A percentile compares a stretch with the other conserved stretches of the same genome.
These are phyloP conservation scores for Erinaceus europaeus DNA, from an alignment of 2,113 vertebrate species.

Conservation along the genomic window DNA sequence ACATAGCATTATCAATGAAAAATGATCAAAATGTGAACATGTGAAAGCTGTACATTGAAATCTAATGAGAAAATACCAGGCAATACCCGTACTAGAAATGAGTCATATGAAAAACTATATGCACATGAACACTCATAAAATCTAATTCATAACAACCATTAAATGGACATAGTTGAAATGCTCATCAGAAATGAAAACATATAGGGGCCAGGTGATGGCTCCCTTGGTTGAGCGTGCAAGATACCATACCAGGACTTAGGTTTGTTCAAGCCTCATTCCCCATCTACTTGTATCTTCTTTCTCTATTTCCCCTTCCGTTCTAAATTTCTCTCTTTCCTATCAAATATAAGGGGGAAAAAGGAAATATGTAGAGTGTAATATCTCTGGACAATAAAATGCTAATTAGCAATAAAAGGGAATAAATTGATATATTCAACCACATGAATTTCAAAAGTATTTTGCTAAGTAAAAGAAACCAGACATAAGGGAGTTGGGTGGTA, in stretches of 20 bases:
- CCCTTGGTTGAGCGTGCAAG: too few species aligned
- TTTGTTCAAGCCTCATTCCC: too few species aligned
- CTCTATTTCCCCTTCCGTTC: too few species aligned
- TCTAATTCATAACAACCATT: neutral
- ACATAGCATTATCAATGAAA: neutral
- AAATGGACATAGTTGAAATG: neutral
- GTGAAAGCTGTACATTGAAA: neutral
- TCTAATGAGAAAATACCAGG: neutral
- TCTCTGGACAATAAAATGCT: neutral
- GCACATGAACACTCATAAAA: neutral
- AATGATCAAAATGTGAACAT: neutral
- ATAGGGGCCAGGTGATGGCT: too few species aligned
- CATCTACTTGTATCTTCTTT: too few species aligned
- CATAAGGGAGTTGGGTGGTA: too few species aligned
- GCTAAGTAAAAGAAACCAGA: conserved; percentile 9
- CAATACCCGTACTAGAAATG: neutral
- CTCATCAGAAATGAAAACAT: conserved; percentile 23
- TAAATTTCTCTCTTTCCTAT: too few species aligned
- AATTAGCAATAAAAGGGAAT: neutral
- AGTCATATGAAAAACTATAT: neutral
- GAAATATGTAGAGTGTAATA: neutral
- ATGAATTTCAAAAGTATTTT: neutral
- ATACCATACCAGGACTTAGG: too few species aligned
- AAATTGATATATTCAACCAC: neutral
- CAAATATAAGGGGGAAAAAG: too few species aligned